These are phyloP conservation scores for Boulengeromyrus knoepffleri DNA, from an alignment of 2,113 vertebrate genomes.

Conservation along the genomic window DNA sequence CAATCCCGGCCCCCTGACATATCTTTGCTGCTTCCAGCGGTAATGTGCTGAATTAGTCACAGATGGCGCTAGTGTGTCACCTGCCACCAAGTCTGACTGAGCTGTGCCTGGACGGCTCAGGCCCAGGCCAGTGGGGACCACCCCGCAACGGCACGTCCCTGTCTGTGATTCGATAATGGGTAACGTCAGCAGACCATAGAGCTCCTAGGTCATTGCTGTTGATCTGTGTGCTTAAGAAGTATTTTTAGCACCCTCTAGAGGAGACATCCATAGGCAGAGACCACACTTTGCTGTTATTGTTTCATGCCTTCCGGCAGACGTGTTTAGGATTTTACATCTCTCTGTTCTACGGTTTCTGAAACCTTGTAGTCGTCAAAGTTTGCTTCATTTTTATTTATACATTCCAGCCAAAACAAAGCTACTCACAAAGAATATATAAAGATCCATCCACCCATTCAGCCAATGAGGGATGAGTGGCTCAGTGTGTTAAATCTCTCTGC, in stretches of 20 bases:
- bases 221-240: conserved; percentile 34
- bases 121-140: not conserved
- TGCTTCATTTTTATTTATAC: not conserved
- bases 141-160: not conserved
- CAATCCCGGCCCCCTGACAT: not conserved
- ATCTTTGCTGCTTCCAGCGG: not conserved
- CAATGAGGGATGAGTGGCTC: not conserved
- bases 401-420: not conserved
- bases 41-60: not conserved
- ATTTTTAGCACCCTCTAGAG: conserved; percentile 50
- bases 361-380: not conserved
- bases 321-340: not conserved
- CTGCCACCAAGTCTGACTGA: not conserved
- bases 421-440: not conserved
- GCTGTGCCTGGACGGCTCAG: not conserved
- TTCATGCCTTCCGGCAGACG: not conserved
- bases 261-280: conserved; percentile 24
- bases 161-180: not conserved
- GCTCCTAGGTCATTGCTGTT: conserved; percentile 19
- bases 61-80: not conserved
- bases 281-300: not conserved
- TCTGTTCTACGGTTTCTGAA: not conserved
- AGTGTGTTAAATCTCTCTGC: not conserved
- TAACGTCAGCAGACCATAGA: not conserved
- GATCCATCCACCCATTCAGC: not conserved